These are phyloP conservation scores for Entomyzon cyanotis DNA, from an alignment of 2,113 vertebrate genomes.

Conservation along the genomic window DNA sequence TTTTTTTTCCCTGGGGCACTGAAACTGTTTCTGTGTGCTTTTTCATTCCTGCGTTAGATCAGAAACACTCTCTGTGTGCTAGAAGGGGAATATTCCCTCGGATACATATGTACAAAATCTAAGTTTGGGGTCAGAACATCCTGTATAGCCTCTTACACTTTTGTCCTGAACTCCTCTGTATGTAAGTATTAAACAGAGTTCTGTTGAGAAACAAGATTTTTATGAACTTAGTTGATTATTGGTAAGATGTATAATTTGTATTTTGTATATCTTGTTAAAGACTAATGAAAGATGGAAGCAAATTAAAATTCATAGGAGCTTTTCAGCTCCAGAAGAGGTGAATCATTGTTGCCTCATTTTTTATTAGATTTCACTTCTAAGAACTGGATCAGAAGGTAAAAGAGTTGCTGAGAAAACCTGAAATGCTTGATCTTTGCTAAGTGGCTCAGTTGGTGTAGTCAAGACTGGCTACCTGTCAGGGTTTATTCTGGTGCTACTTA, in stretches of 20 bases:
- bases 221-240: background rate
- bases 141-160: background rate
- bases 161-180: background rate
- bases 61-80: background rate
- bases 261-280: background rate
- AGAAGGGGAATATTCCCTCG: background rate
- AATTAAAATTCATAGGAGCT: background rate
- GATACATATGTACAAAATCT: background rate
- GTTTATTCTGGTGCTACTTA: background rate
- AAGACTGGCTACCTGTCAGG: background rate
- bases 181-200: background rate
- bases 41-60: background rate
- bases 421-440: background rate
- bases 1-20: background rate
- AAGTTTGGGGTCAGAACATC: background rate
- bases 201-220: background rate
- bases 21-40: background rate
- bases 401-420: background rate
- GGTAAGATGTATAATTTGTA: background rate
- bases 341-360: background rate
- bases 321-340: background rate
- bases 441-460: background rate
- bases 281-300: background rate
- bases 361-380: background rate
- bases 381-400: fast-evolving